Conservation (phyloP, 2,113 vertebrate species). For the Sinosuthora webbiana region DNA sequence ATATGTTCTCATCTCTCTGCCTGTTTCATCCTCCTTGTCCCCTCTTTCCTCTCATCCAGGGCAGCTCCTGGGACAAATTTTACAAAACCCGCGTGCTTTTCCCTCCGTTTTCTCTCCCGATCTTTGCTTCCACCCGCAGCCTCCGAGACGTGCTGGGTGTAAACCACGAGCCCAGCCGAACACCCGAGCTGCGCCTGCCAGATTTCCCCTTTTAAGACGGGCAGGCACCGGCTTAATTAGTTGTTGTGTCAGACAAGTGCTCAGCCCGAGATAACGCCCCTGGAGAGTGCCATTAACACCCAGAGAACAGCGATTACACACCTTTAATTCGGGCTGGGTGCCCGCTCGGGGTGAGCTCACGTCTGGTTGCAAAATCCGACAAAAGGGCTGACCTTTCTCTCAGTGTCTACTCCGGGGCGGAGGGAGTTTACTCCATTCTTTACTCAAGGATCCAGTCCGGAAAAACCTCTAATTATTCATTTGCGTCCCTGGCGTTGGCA, state of each 20-base stretch:
- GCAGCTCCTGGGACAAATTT: not conserved
- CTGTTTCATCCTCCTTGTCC: not conserved
- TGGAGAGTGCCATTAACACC: not conserved
- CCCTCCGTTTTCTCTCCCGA: rapidly evolving
- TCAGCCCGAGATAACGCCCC: not conserved
- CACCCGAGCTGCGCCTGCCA: not conserved
- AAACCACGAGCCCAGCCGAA: not conserved
- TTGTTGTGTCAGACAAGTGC: not conserved
- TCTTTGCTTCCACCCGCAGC: rapidly evolving
- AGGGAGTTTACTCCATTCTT: not conserved
- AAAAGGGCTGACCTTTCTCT: not conserved
- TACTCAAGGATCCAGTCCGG: not conserved
- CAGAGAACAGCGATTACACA: rapidly evolving
- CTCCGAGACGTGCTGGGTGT: not conserved
- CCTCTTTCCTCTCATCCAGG: not conserved
- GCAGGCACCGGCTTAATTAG: not conserved
- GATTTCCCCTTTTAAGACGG: not conserved
- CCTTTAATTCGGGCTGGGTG: not conserved
- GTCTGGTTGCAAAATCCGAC: not conserved
- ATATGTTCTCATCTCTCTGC: rapidly evolving
- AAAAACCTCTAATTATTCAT: not conserved
- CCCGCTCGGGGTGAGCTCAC: not conserved
- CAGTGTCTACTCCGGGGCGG: not conserved
- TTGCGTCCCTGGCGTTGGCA: not conserved
- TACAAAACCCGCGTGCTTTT: rapidly evolving